phyloP scores from a whole-genome alignment of 2,888 invertebrate species.

The Amphipyra tragopoginis region DNA sequence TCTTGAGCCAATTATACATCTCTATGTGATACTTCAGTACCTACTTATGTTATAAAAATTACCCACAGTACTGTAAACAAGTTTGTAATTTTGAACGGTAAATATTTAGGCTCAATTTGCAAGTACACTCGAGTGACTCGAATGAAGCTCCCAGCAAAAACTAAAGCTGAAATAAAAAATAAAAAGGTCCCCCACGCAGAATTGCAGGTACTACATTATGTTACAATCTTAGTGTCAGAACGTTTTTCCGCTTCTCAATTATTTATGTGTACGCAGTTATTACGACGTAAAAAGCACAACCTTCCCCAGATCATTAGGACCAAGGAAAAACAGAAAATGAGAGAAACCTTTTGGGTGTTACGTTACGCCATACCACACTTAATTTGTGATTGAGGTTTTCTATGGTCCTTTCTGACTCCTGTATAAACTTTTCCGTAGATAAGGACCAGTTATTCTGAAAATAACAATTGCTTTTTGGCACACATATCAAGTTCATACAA shows the following conservation, averaged over 20 bases:
- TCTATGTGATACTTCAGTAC: not conserved
- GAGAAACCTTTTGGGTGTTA: conserved; percentile 63
- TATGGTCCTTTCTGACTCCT: conserved; percentile 47
- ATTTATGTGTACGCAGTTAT: conserved; percentile 63
- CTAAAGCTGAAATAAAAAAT: conserved; percentile 34
- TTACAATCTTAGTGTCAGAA: conserved; percentile 54
- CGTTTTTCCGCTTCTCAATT: conserved; percentile 58
- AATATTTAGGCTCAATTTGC: conserved; percentile 41
- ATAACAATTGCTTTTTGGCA: conserved; percentile 4
- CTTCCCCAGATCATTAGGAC: conserved; percentile 67
- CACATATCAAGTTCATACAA: conserved; percentile 42
- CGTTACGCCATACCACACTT: conserved; percentile 60
- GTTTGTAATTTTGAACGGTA: conserved; percentile 8
- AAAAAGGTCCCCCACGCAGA: conserved; percentile 21
- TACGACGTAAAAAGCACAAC: conserved; percentile 64
- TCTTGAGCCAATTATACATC: not conserved
- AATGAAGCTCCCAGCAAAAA: conserved; percentile 26
- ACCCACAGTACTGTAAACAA: conserved; percentile 9
- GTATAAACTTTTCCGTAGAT: conserved; percentile 35
- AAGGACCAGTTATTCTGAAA: conserved; percentile 24
- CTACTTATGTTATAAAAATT: not conserved
- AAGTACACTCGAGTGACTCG: conserved; percentile 15
- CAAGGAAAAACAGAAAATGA: conserved; percentile 65
- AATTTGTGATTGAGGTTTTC: conserved; percentile 62
- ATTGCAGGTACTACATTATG: conserved; percentile 39